A percentile compares a stretch with the other conserved stretches of the same genome.
Conservation (phyloP, 2,113 vertebrate genomes). For the Anhinga anhinga region DNA sequence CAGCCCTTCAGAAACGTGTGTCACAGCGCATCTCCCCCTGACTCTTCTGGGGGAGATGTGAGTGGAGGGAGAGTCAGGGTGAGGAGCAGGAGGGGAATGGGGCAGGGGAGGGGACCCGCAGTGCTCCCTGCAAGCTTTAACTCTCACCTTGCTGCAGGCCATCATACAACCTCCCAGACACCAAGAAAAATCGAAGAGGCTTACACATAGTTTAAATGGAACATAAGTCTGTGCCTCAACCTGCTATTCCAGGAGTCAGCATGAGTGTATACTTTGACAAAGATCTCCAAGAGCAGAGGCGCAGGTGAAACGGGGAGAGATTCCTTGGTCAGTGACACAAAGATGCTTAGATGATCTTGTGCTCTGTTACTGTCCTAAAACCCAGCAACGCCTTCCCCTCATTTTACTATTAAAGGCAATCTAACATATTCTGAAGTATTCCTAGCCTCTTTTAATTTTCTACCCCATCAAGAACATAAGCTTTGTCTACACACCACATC, state of each 20-base stretch:
- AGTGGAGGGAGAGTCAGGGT: neutral
- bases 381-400: neutral
- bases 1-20: neutral
- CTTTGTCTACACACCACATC: accelerated
- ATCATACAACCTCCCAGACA: neutral
- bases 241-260: neutral
- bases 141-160: neutral
- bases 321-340: neutral
- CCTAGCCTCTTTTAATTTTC: neutral
- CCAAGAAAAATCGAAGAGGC: neutral
- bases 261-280: neutral
- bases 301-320: neutral
- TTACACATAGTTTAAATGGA: neutral
- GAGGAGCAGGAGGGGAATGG: accelerated
- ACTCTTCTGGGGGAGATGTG: neutral
- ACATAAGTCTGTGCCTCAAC: neutral
- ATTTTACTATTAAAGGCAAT: neutral
- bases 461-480: neutral
- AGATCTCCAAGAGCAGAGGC: neutral
- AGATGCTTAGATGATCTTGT: neutral
- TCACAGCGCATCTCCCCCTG: neutral
- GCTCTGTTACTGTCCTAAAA: neutral
- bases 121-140: neutral
- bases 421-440: neutral
- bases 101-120: neutral